Conservation (phyloP, 2,797 vertebrate species). For the Aplochiton taeniatus region DNA sequence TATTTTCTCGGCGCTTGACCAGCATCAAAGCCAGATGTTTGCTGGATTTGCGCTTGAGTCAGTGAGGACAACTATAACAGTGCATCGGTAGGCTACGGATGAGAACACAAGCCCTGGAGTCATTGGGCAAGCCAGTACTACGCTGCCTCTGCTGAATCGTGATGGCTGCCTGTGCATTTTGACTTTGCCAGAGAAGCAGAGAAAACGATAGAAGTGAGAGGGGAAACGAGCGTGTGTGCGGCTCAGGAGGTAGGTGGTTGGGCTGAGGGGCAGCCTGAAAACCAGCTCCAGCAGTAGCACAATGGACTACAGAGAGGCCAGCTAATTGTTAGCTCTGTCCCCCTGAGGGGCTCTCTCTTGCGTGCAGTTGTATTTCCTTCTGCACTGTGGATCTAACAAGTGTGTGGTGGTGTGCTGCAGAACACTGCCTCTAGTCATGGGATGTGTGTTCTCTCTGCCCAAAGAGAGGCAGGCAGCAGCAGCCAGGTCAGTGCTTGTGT, state of each 20-base stretch:
- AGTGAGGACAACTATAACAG: slow-evolving; percentile 1
- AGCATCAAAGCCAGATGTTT: slow-evolving; percentile 72
- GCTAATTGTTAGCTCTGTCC: slow-evolving; percentile 1
- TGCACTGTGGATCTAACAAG: slow-evolving; percentile 19
- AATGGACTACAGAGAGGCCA: slow-evolving; percentile 8
- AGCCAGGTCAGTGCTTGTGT: slow-evolving; percentile 71
- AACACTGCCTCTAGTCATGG: slow-evolving; percentile 52
- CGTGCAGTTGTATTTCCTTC: not conserved
- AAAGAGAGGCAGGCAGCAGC: slow-evolving; percentile 54
- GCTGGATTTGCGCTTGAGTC: slow-evolving; percentile 1
- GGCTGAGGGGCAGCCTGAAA: not conserved
- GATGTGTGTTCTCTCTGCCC: slow-evolving; percentile 69
- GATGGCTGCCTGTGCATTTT: slow-evolving; percentile 9
- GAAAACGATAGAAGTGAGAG: not conserved
- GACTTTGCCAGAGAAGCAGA: slow-evolving; percentile 2
- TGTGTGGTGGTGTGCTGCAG: slow-evolving; percentile 3
- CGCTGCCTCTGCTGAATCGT: slow-evolving; percentile 3
- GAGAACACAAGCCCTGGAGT: slow-evolving; percentile 11
- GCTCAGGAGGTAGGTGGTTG: not conserved
- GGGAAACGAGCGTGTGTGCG: not conserved
- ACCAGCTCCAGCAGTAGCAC: not conserved
- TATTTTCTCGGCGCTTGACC: slow-evolving; percentile 57
- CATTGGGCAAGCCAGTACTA: not conserved
- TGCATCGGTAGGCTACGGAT: not conserved
- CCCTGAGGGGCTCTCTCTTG: not conserved